Evolutionary conservation across 2,888 invertebrate species (phyloP), one percentile per base, ranked within the genome.

Genomic region (Thysanoteuthis rhombus): DNA sequence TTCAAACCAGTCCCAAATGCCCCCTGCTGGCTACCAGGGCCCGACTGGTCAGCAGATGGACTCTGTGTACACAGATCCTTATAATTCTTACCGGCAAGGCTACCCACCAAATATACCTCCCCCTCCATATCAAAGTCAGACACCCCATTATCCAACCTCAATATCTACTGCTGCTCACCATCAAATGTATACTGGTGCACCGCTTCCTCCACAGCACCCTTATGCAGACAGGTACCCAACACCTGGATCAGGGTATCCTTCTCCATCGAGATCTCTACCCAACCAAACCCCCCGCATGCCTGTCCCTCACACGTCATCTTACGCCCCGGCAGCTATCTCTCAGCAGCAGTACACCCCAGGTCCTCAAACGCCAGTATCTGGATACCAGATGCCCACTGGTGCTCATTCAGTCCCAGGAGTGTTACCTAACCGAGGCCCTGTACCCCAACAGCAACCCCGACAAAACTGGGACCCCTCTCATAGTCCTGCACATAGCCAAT

Each of bases 311-410:
- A 90, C 94, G 93, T 90, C 94, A 92, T 32, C 93, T 47, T 40
- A 52, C 75, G 92, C 32, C 32, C 36, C 93, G 58, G 89, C 93
- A 92, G 38, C 90, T n/a, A 16, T n/a, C 12, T 93, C 90, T 28
- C 94, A 93, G 75, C 93, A 92, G 39, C 58, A 92, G 28, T 92
- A 92, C 58, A 90, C 94, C 93, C 32, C 93, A 92, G 38, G 47
- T 90, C 90, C 28, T 40, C 45, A 93, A 75, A 75, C 93, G 90
- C n/a, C 90, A 75, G 19, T 28, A 10, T 93, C 90, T 38, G 93
- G 93, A 90, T 93, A 92, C 40, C 58, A 92, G 40, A 45, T 45
- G 36, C 93, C 32, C 91, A 93, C 93, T 40, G 89, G 16, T 92
- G 47, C 38, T 89, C 52, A 2, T 93, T 36, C 40, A 40, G 58